phyloP scores from a whole-genome alignment of 1,140 invertebrate genomes.

The Zaprionus gabonicus region DNA sequence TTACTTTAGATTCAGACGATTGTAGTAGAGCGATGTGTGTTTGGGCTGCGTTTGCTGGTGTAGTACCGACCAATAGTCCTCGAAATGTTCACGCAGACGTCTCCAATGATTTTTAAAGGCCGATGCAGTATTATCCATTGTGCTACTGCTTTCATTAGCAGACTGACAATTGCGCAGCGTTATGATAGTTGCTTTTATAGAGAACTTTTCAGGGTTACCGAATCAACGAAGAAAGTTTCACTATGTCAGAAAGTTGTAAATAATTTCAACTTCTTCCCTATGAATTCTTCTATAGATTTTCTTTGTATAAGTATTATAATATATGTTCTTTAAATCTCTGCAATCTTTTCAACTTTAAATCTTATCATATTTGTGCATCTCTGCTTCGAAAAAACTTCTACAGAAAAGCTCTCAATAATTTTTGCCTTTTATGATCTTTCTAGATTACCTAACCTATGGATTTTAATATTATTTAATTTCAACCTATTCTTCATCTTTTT shows the following conservation, averaged over 20 bases:
- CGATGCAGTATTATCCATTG: not conserved
- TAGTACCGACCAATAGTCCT: conserved; percentile 13
- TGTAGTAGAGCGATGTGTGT: conserved; percentile 28
- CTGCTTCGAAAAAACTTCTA: too few relatives aligned
- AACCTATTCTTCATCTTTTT: not conserved
- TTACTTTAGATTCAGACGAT: conserved; percentile 33
- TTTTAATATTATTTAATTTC: not conserved
- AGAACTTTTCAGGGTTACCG: not conserved
- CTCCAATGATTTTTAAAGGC: not conserved
- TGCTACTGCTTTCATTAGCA: not conserved
- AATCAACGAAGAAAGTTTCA: not conserved
- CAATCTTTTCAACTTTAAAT: too few relatives aligned
- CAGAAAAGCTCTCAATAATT: too few relatives aligned
- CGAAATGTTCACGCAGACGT: conserved; percentile 5
- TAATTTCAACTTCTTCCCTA: too few relatives aligned
- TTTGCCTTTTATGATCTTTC: too few relatives aligned
- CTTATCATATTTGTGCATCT: too few relatives aligned
- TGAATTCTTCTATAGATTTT: not conserved
- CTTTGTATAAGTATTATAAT: too few relatives aligned
- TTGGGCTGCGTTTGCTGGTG: conserved; percentile 9
- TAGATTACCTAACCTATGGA: too few relatives aligned
- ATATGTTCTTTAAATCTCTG: too few relatives aligned
- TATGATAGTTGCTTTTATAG: conserved; percentile 20
- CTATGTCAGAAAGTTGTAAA: not conserved
- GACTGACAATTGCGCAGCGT: not conserved